Base-by-base conservation (phyloP, 2,797 vertebrate species). In the Kryptopterus vitreolus region DNA sequence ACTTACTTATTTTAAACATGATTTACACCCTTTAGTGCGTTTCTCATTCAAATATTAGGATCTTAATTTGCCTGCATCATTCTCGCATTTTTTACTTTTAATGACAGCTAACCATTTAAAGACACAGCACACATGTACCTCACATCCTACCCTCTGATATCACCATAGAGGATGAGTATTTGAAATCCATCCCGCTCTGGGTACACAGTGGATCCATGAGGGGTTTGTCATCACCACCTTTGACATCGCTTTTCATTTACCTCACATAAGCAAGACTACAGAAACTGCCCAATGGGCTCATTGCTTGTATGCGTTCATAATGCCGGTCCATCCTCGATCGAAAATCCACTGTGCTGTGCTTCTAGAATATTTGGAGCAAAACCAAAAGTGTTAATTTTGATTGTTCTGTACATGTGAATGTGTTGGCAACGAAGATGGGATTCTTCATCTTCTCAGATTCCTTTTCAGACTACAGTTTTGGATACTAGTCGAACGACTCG, bases 401-500 rank as follows among this genome's bases (percentile, higher is more conserved):
- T 35, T 71, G 50, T 72, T 8, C 8, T 71, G 50, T 72, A n/a
- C 8, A 9, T 31, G 55, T 76, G 6, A 11, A 55, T 58, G 33
- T 38, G 16, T 38, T 55, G 65, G 29, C 16, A 66, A 13, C 46
- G 3, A 33, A 22, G 26, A 18, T 52, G 38, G 24, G 48, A 43
- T 61, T 48, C 53, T 58, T 78, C 58, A 83, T 88, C 94, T 48
- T 73, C 79, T 81, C 66, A 61, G 93, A 96, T 94, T 89, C 93
- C 92, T 59, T 96, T 94, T 84, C 95, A 98, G 95, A 95, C 96
- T n/a, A 96, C 98, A 0, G 96, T 94, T 83, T 81, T 99, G 94
- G 98, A 99, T 90, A 99, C 98, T 20, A 99, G 96, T 88, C 94
- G 98, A 83, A 97, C 96, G 26, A 98, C 95, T 31, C 94, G 98